A percentile compares a stretch with the other conserved stretches of the same genome.
Conservation (phyloP, 2,113 vertebrate genomes). For the Rhipidura dahli region DNA sequence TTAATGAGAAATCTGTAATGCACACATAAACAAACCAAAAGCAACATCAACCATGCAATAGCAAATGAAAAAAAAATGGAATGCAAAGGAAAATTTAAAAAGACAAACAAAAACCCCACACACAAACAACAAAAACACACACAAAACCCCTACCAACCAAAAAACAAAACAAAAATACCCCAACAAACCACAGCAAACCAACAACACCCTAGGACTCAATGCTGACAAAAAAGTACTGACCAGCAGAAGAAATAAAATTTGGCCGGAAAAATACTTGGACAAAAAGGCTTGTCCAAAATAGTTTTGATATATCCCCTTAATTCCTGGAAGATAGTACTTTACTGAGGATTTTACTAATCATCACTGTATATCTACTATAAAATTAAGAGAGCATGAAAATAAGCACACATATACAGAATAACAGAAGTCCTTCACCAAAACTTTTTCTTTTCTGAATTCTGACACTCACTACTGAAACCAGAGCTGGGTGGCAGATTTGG, state of each 20-base stretch:
- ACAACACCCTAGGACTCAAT: neutral
- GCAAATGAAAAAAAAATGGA: neutral
- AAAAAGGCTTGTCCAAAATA: neutral
- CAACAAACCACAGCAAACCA: neutral
- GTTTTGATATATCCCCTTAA: neutral
- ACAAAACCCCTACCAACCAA: neutral
- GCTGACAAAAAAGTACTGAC: neutral
- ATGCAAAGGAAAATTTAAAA: neutral
- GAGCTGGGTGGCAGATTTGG: neutral
- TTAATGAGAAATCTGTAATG: neutral
- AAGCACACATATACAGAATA: neutral
- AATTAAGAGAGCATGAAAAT: neutral
- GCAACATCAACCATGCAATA: neutral
- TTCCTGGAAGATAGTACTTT: constrained; percentile 15
- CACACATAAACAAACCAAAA: neutral
- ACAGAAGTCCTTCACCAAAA: neutral
- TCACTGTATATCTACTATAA: neutral
- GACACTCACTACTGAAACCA: neutral
- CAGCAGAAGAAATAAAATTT: neutral
- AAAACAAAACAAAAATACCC: neutral
- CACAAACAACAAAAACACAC: neutral
- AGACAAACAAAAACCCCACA: neutral
- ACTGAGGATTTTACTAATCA: neutral
- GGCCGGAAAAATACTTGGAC: neutral
- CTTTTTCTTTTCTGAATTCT: neutral